phyloP scores from a whole-genome alignment of 2,113 vertebrate genomes.

The Phylloscopus trochiloides region DNA sequence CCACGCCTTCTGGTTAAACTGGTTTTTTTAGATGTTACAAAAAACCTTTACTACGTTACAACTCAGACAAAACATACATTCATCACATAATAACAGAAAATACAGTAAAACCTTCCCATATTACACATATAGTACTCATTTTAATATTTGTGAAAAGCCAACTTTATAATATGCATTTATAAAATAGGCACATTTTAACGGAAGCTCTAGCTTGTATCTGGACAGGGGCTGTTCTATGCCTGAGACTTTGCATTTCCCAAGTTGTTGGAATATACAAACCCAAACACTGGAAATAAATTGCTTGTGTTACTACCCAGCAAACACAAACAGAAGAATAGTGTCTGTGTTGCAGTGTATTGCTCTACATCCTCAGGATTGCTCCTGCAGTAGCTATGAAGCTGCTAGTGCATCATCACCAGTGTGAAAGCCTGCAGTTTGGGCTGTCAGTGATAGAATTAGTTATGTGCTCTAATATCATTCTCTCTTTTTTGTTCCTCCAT shows the following conservation, averaged over 20 bases:
- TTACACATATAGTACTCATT: too few relatives aligned
- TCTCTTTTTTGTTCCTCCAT: neutral
- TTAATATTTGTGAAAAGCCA: too few relatives aligned
- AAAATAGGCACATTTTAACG: neutral
- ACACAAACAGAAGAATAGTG: neutral
- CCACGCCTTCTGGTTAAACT: too few relatives aligned
- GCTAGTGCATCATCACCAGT: neutral
- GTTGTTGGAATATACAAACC: neutral
- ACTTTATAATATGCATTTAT: too few relatives aligned
- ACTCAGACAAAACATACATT: too few relatives aligned
- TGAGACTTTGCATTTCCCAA: neutral
- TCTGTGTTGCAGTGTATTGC: neutral
- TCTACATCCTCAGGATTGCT: neutral
- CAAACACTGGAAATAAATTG: neutral
- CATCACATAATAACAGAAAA: too few relatives aligned
- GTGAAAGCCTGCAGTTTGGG: neutral
- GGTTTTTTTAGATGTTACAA: too few relatives aligned
- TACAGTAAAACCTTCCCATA: too few relatives aligned
- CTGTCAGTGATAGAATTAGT: neutral
- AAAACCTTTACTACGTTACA: too few relatives aligned
- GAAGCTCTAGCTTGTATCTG: neutral
- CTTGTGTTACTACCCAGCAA: neutral
- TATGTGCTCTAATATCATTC: rapidly evolving
- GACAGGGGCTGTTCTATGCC: neutral
- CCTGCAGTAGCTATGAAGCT: neutral